Evolutionary conservation across 1,140 invertebrate genomes (phyloP).

Genomic region (Drosophila watanabei): DNA sequence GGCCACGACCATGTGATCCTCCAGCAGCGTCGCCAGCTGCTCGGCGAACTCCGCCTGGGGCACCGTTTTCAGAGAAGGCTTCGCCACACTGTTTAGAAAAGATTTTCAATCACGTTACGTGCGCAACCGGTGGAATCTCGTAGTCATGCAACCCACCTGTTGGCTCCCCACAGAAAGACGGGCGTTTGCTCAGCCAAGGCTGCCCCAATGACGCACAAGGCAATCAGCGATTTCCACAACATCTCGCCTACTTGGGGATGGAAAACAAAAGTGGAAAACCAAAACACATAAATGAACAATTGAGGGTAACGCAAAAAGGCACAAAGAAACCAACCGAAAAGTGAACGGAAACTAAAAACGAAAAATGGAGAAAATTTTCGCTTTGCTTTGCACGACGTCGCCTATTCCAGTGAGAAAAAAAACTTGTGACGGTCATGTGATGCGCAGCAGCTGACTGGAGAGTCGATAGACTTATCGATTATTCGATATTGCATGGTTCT

Average conservation of each 20-base stretch:
- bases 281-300: constrained; percentile 41
- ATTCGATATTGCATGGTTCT: neutral
- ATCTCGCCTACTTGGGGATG: constrained; percentile 64
- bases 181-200: constrained; percentile 78
- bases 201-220: constrained; percentile 79
- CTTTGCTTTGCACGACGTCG: constrained; percentile 44
- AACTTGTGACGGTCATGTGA: constrained; percentile 66
- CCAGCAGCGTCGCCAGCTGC: constrained; percentile 53
- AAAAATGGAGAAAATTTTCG: constrained; percentile 67
- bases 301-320: constrained; percentile 45
- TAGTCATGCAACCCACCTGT: constrained; percentile 63
- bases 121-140: constrained; percentile 16
- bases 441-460: constrained; percentile 16
- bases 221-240: constrained; percentile 82
- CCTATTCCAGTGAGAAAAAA: constrained; percentile 60
- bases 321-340: constrained; percentile 73
- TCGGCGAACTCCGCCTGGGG: constrained; percentile 64
- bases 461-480: neutral
- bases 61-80: constrained; percentile 69
- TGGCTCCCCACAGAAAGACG: constrained; percentile 81
- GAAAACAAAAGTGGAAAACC: constrained; percentile 44
- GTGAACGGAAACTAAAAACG: constrained; percentile 78
- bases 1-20: constrained; percentile 80
- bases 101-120: neutral
- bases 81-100: constrained; percentile 38